A percentile compares a stretch with the other conserved stretches of the same genome.
Conservation (phyloP, 2,797 vertebrate genomes). For the Anolis apletophallus region DNA sequence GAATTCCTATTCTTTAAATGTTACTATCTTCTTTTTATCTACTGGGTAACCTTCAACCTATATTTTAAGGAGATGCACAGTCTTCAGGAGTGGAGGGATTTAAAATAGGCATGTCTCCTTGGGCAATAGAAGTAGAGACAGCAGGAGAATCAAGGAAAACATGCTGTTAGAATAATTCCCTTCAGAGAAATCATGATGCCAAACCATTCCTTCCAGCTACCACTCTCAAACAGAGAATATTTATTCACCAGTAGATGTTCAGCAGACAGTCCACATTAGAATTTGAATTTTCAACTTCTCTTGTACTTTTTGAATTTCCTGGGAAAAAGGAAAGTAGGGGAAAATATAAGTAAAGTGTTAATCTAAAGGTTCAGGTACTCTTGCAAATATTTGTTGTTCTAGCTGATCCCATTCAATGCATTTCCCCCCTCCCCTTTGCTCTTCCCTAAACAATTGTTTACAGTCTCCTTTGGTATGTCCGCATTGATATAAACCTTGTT, state of each 20-base stretch:
- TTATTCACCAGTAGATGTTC: slow-evolving; percentile 23
- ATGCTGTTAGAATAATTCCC: slow-evolving; percentile 55
- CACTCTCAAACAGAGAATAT: slow-evolving; percentile 1
- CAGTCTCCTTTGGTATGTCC: background rate
- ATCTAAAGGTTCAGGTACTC: background rate
- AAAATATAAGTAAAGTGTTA: slow-evolving; percentile 1
- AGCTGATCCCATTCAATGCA: background rate
- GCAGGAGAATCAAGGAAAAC: slow-evolving; percentile 60
- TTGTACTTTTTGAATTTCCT: background rate
- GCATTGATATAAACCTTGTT: background rate
- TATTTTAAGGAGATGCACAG: slow-evolving; percentile 42
- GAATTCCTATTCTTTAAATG: slow-evolving; percentile 40
- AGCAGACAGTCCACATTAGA: slow-evolving; percentile 29
- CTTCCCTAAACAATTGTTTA: background rate
- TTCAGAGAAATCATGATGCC: slow-evolving; percentile 19
- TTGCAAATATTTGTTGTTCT: background rate
- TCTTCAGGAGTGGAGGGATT: slow-evolving; percentile 48
- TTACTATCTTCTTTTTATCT: slow-evolving; percentile 39
- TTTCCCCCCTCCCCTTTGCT: background rate
- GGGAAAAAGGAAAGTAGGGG: background rate
- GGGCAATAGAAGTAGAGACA: slow-evolving; percentile 64
- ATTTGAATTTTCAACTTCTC: slow-evolving; percentile 33
- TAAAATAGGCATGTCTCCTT: slow-evolving; percentile 66
- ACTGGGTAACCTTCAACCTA: slow-evolving; percentile 46
- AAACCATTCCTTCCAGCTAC: slow-evolving; percentile 49